phyloP scores from a whole-genome alignment of 2,113 vertebrate genomes.

The Oncorhynchus keta region DNA sequence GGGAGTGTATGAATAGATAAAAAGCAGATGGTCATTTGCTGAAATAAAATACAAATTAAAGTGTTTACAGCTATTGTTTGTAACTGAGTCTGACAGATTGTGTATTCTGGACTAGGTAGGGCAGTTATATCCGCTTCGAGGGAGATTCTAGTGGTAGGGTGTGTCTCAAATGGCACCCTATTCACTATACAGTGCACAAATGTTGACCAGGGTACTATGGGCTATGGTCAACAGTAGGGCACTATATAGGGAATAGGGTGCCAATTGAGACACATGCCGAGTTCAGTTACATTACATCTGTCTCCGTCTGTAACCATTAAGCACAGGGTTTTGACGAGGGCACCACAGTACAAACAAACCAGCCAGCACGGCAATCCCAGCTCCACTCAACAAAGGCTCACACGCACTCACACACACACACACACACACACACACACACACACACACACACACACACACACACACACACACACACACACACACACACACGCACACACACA shows the following conservation, averaged over 20 bases:
- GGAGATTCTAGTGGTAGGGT: background rate
- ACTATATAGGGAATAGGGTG: too few relatives aligned
- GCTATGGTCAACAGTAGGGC: too few relatives aligned
- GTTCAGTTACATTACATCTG: constrained; percentile 22
- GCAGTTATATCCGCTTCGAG: constrained; percentile 40
- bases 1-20: constrained; percentile 48
- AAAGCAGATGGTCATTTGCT: constrained; percentile 66
- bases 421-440: too few relatives aligned
- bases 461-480: too few relatives aligned
- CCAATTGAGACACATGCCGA: background rate
- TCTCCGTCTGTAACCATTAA: constrained; percentile 55
- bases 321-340: constrained; percentile 26
- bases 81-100: constrained; percentile 57
- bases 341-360: constrained; percentile 29
- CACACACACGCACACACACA: too few relatives aligned
- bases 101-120: constrained; percentile 22
- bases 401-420: too few relatives aligned
- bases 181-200: too few relatives aligned
- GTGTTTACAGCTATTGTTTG: constrained; percentile 46
- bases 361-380: background rate
- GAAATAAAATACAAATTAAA: constrained; percentile 36
- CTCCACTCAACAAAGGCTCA: background rate
- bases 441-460: too few relatives aligned
- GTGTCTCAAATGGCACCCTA: too few relatives aligned
- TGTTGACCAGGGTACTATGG: too few relatives aligned